A percentile compares a stretch with the other conserved stretches of the same genome.
These are phyloP conservation scores for Osmerus mordax DNA, from an alignment of 2,113 vertebrate genomes.

Conservation along the genomic window DNA sequence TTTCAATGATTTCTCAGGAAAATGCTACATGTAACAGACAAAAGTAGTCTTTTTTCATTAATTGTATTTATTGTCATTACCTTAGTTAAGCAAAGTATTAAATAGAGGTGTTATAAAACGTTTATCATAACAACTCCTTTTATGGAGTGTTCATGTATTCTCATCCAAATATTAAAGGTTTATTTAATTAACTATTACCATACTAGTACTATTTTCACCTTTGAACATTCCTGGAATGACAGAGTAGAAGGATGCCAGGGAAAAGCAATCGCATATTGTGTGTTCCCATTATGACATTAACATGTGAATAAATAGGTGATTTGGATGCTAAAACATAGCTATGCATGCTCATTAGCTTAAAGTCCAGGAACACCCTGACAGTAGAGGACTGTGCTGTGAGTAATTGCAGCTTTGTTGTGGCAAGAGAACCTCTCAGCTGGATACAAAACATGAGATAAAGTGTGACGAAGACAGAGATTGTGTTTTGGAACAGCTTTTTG, in stretches of 20 bases:
- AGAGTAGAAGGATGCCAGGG: background rate
- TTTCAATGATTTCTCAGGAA: too few relatives aligned
- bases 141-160: too few relatives aligned
- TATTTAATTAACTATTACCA: too few relatives aligned
- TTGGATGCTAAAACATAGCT: slow-evolving; percentile 39
- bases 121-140: too few relatives aligned
- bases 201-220: too few relatives aligned
- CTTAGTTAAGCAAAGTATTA: too few relatives aligned
- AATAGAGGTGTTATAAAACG: too few relatives aligned
- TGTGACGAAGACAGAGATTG: background rate
- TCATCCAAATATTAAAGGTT: too few relatives aligned
- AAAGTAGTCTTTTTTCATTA: too few relatives aligned
- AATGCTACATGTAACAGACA: too few relatives aligned
- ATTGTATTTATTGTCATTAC: too few relatives aligned
- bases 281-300: slow-evolving; percentile 49
- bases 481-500: background rate
- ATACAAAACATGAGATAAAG: background rate
- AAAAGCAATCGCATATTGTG: slow-evolving; percentile 49
- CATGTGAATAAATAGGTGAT: slow-evolving; percentile 60
- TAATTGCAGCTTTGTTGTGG: background rate
- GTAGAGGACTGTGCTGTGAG: background rate
- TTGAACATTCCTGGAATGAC: too few relatives aligned
- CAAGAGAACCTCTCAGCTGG: background rate
- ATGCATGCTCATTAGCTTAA: slow-evolving; percentile 11
- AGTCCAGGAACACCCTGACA: background rate